Base-by-base conservation (phyloP, 2,113 vertebrate species). In the Spea multiplicata region DNA sequence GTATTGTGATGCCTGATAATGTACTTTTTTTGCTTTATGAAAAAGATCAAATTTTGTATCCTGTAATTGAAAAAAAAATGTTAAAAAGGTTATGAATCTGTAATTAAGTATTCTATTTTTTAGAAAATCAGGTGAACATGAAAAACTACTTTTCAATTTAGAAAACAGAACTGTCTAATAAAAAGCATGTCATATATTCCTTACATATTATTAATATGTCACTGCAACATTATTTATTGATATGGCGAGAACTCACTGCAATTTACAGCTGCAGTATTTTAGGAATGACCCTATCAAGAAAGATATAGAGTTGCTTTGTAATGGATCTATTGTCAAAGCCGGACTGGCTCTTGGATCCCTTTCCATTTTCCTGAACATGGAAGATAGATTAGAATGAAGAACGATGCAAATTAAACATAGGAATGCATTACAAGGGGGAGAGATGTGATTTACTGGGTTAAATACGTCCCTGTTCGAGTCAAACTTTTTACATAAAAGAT, bases 261-360 rank as follows among this genome's bases (percentile, higher is more conserved):
- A 79, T 79, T 79, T 79, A 79, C 66, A 71, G 5, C 70, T 13
- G 77, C 71, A 66, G 71, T 79, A 79, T 79, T 79, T 79, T 79
- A 79, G 30, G 52, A 73, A 45, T 66, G 44, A 17, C 67, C 61
- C 52, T 67, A 73, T 50, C 52, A 52, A 44, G 76, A 44, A 73
- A 73, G 70, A 79, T 73, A 79, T 79, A 79, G 49, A 66, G 70
- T n/a, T 57, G 61, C 3, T 30, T 10, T 72, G 61, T 53, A 79
- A 47, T 73, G 70, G 49, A 73, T 71, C 61, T 61, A 44, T 66
- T 73, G 70, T 53, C 76, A 78, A 72, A 68, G 57, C 49, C 77
- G 47, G 62, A 57, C 70, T 44, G 44, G 9, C 8, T 79, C 16
- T 45, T 79, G 52, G 17, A 61, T 66, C 45, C 71, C 49, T 47